A percentile compares a stretch with the other conserved stretches of the same genome.
These are phyloP conservation scores for Synchiropus splendidus DNA, from an alignment of 2,113 vertebrate genomes.

Conservation along the genomic window DNA sequence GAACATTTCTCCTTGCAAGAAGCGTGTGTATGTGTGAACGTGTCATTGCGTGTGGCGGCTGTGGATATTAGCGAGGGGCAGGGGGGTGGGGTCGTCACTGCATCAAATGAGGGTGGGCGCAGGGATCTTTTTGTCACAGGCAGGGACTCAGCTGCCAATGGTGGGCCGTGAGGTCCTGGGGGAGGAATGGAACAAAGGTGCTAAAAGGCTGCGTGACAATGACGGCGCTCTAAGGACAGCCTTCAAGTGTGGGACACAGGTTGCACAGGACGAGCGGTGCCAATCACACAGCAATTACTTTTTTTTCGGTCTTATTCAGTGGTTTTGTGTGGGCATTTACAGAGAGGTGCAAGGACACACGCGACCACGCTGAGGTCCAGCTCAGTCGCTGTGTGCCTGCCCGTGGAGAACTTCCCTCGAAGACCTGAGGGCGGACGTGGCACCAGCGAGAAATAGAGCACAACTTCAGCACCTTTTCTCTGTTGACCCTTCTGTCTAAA, in stretches of 20 bases:
- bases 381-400: conserved; percentile 15
- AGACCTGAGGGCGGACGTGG: no score
- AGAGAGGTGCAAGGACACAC: conserved; percentile 43
- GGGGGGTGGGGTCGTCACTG: conserved; percentile 35
- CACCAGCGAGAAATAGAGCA: no score
- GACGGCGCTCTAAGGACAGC: conserved; percentile 74
- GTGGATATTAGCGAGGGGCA: neutral
- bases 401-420: neutral
- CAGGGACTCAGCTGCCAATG: conserved; percentile 79
- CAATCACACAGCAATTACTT: conserved; percentile 77
- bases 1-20: conserved; percentile 84
- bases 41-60: conserved; percentile 8
- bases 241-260: conserved; percentile 61
- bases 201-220: conserved; percentile 90
- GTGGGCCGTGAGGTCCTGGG: conserved; percentile 78
- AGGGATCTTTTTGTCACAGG: conserved; percentile 82
- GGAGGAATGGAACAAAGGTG: conserved; percentile 85
- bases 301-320: conserved; percentile 35
- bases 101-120: conserved; percentile 65
- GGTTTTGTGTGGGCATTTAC: conserved; percentile 53
- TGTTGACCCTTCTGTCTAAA: no score
- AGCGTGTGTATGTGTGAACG: conserved; percentile 14
- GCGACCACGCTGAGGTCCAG: conserved; percentile 9
- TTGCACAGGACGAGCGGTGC: conserved; percentile 79
- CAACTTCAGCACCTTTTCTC: no score